phyloP scores from a whole-genome alignment of 2,113 vertebrate genomes.

The Sceloporus tristichus region DNA sequence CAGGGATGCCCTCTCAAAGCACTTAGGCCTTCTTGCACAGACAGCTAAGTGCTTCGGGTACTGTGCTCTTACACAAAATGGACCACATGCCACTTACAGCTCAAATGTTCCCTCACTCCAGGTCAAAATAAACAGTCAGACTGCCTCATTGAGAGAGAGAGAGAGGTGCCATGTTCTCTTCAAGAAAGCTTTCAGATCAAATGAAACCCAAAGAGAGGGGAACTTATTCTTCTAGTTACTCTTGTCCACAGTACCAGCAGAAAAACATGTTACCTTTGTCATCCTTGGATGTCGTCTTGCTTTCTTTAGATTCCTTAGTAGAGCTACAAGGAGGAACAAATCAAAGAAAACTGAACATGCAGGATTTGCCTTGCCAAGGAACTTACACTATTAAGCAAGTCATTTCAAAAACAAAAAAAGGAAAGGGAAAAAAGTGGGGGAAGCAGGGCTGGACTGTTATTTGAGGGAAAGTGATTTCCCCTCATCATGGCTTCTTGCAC shows the following conservation, averaged over 20 bases:
- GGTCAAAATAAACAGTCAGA: too few species aligned
- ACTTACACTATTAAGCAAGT: conserved; percentile 70
- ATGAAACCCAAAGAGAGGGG: too few species aligned
- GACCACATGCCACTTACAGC: too few species aligned
- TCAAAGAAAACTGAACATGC: conserved; percentile 84
- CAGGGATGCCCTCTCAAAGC: not conserved
- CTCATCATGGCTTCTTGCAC: conserved; percentile 90
- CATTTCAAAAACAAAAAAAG: conserved; percentile 73
- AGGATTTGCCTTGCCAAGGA: conserved; percentile 63
- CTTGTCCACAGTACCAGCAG: not conserved
- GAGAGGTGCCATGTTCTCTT: not conserved
- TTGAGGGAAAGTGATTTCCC: conserved; percentile 87
- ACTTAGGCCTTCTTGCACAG: not conserved
- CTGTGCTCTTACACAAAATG: not conserved
- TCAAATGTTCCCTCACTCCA: too few species aligned
- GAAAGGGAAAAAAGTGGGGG: conserved; percentile 78
- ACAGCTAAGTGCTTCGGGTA: not conserved
- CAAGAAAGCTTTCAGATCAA: not conserved
- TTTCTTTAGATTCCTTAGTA: conserved; percentile 94
- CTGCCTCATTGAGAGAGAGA: not conserved
- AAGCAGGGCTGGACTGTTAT: conserved; percentile 80
- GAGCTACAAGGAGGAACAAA: conserved; percentile 91
- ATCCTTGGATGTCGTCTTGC: conserved; percentile 91
- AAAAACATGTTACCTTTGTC: conserved; percentile 88
- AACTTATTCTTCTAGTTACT: not conserved